Evolutionary conservation across 2,888 invertebrate species (phyloP).

Genomic region (Itoplectis maculator): DNA sequence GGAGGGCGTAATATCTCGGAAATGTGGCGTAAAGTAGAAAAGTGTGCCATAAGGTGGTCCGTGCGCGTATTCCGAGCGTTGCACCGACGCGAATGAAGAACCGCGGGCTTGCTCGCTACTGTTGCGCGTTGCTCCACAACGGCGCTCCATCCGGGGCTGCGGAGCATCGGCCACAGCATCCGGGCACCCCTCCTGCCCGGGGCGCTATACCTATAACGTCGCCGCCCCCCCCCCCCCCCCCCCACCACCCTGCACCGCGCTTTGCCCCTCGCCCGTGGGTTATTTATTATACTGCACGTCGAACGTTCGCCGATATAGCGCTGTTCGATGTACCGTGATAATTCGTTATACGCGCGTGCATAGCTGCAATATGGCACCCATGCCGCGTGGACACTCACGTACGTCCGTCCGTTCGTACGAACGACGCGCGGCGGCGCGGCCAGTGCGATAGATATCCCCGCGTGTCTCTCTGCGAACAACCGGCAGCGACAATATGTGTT

Average conservation of each 20-base stretch:
- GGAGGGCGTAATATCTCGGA: conserved; percentile 62
- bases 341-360: conserved; percentile 71
- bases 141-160: too few species aligned
- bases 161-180: conserved; percentile 50
- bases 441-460: background rate
- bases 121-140: conserved; percentile 44
- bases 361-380: conserved; percentile 73
- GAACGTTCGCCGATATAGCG: conserved; percentile 65
- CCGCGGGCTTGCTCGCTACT: conserved; percentile 38
- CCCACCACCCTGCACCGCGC: conserved; percentile 30
- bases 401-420: background rate
- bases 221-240: conserved; percentile 21
- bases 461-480: conserved; percentile 15
- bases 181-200: conserved; percentile 41
- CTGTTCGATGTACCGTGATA: conserved; percentile 75
- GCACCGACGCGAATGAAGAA: conserved; percentile 53
- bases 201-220: conserved; percentile 42
- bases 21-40: conserved; percentile 69
- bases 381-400: conserved; percentile 40
- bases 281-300: conserved; percentile 74
- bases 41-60: conserved; percentile 65
- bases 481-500: conserved; percentile 10
- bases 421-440: too few species aligned
- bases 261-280: conserved; percentile 50
- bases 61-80: conserved; percentile 50